phyloP scores from a whole-genome alignment of 2,888 invertebrate species.

The Metellina segmentata region DNA sequence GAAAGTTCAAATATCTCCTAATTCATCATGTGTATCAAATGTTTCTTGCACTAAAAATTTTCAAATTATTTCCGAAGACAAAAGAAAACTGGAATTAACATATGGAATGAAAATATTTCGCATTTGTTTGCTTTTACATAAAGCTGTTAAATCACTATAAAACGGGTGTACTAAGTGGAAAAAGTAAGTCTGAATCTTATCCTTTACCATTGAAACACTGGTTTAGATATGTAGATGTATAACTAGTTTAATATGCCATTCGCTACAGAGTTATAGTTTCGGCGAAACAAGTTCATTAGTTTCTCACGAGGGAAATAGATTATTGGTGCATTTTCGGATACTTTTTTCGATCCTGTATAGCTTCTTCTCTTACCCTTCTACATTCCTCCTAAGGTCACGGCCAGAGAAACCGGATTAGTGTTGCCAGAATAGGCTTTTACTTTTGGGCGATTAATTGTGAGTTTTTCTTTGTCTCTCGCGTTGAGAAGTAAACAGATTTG shows the following conservation, averaged over 20 bases:
- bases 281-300: constrained; percentile 14
- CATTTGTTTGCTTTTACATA: no score
- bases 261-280: no score
- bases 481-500: neutral
- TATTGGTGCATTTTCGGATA: constrained; percentile 32
- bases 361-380: constrained; percentile 17
- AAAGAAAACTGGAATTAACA: no score
- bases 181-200: no score
- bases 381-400: constrained; percentile 64
- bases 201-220: no score
- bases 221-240: no score
- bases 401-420: constrained; percentile 57
- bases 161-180: no score
- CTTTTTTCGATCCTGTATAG: neutral
- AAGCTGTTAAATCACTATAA: no score
- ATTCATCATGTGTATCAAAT: no score
- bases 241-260: no score
- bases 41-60: neutral
- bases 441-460: constrained; percentile 4
- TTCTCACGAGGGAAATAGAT: constrained; percentile 34
- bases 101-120: no score
- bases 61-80: neutral
- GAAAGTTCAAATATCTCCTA: no score
- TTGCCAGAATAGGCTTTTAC: neutral
- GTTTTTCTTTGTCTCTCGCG: neutral